Evolutionary conservation across 2,113 vertebrate genomes (phyloP).

Genomic region (Channa maculata): DNA sequence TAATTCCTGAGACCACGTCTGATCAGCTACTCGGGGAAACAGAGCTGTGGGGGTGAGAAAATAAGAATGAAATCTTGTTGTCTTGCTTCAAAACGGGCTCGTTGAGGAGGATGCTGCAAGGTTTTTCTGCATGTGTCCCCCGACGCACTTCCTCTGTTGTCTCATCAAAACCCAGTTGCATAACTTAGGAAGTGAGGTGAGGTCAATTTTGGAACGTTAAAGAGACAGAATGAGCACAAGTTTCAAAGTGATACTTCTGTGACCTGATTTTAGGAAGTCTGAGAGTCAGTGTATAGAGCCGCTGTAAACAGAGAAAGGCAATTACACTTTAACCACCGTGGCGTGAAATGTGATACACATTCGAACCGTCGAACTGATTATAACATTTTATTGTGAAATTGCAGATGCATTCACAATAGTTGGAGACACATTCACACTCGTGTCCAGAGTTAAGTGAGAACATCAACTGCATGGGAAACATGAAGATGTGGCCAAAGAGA

Average conservation of each 20-base stretch:
- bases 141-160: conserved; percentile 1
- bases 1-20: conserved; percentile 36
- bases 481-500: no score
- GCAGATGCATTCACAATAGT: no score
- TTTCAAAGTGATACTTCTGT: background rate
- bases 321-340: no score
- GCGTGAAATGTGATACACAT: no score
- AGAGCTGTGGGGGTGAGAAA: conserved; percentile 10
- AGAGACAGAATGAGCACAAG: conserved; percentile 26
- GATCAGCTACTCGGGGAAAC: conserved; percentile 22
- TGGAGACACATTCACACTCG: no score
- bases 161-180: conserved; percentile 27
- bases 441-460: no score
- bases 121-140: conserved; percentile 30
- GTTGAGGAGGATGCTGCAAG: conserved; percentile 20
- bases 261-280: conserved; percentile 17
- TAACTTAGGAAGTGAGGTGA: conserved; percentile 10
- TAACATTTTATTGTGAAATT: no score
- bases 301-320: no score
- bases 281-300: background rate
- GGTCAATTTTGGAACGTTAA: conserved; percentile 22
- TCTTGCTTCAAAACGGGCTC: conserved; percentile 45
- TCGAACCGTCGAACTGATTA: no score
- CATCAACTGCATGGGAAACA: no score
- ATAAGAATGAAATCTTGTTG: conserved; percentile 20